A percentile compares a stretch with the other conserved stretches of the same genome.
Evolutionary conservation across 2,113 vertebrate species (phyloP).

Genomic region (Nothobranchius kuhntae): DNA sequence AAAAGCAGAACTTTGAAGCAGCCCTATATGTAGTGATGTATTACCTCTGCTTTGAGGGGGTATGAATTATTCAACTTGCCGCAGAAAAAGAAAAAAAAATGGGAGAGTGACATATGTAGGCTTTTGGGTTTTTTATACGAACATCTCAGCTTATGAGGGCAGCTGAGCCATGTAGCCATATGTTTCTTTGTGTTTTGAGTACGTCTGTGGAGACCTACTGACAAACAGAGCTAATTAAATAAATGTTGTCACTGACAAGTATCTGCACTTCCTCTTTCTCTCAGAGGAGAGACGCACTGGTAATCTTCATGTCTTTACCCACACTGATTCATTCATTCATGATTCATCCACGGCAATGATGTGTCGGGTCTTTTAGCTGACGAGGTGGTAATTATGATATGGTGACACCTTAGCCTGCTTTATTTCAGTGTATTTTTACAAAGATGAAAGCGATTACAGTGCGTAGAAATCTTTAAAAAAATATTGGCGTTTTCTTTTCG

Average conservation of each 20-base stretch:
- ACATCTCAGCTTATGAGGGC: slow-evolving; percentile 47
- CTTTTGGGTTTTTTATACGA: slow-evolving; percentile 55
- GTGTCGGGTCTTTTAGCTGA: slow-evolving; percentile 53
- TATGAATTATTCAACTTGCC: slow-evolving; percentile 72
- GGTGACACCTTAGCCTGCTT: slow-evolving; percentile 72
- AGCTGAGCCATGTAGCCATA: slow-evolving; percentile 53
- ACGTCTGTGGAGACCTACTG: slow-evolving; percentile 19
- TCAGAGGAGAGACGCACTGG: slow-evolving; percentile 19
- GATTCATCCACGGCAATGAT: slow-evolving; percentile 66
- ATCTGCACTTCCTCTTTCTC: slow-evolving; percentile 37
- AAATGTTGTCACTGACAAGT: slow-evolving; percentile 34
- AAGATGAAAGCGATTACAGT: slow-evolving; percentile 34
- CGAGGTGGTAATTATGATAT: slow-evolving; percentile 54
- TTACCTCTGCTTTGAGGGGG: slow-evolving; percentile 61
- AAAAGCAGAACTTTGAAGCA: slow-evolving; percentile 78
- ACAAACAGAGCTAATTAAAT: slow-evolving; percentile 32
- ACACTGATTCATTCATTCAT: slow-evolving; percentile 64
- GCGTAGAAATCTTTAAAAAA: slow-evolving; percentile 61
- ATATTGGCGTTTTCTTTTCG: slow-evolving; percentile 17
- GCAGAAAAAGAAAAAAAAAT: slow-evolving; percentile 51
- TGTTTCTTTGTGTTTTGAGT: slow-evolving; percentile 47
- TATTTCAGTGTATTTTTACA: slow-evolving; percentile 37
- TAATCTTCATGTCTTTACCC: slow-evolving; percentile 61
- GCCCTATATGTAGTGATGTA: slow-evolving; percentile 73
- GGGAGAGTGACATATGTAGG: slow-evolving; percentile 69